Base-by-base conservation (phyloP, 92 coral and sea anemone species). In the Scolanthus callimorphus region DNA sequence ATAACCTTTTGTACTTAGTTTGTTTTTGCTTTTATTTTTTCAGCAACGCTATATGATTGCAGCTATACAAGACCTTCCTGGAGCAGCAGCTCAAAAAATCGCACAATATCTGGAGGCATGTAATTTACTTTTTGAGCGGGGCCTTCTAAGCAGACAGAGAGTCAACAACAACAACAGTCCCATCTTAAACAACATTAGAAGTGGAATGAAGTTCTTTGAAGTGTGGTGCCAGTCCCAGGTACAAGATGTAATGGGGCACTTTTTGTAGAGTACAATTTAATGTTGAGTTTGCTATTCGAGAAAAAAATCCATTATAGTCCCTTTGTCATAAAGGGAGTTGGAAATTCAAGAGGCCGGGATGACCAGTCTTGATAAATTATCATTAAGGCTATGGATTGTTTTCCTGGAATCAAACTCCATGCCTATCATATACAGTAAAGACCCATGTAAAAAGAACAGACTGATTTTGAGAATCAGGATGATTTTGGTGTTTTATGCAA, bases 31-130 rank as follows among this genome's bases (percentile, higher is more conserved):
- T 34, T 20, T 3, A 2, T 20, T 3, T 50, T 11, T 4, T n/a
- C 3, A 68, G 75, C 75, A 68, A 68, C 43, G 75, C 1, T 68
- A 26, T 41, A 68, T 68, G 65, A 57, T 68, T 9, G 56, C 65
- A 28, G 58, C 59, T 2, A 20, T 68, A 23, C 29, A 31, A 57
- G 50, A 29, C 19, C 25, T 4, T 2, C 25, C 29, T 1, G 11
- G 21, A 12, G 19, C 23, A 20, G 43, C 46, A 4, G 20, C 20
- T 1, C 1, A n/a, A 1, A 12, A 17, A 15, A 37, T 54, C 25
- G 62, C 27, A 23, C 41, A 26, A 4, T 68, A 39, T 46, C 38
- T 68, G 12, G 75, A 68, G 0, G 75, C 75, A 1, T 68, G 75
- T 41, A 39, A 68, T 56, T 37, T 68, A 29, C 0, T 68, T 0